Percentiles rank a stretch among this genome's conserved stretches.
These are phyloP conservation scores for Pipistrellus nathusii DNA, from an alignment of 2,797 vertebrate species.

Conservation along the genomic window DNA sequence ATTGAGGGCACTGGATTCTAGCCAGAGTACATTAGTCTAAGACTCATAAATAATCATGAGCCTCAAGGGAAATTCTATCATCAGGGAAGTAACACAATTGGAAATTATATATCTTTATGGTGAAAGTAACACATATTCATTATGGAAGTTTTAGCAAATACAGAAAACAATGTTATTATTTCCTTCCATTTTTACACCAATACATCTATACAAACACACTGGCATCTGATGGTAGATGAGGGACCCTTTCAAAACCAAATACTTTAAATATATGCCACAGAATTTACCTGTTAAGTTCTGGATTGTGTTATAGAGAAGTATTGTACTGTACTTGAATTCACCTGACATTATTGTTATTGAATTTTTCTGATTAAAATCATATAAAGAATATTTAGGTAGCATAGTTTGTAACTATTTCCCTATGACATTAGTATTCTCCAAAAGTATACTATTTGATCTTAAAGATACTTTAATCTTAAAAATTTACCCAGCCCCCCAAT, in stretches of 20 bases:
- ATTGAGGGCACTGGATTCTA: background rate
- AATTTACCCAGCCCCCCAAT: background rate
- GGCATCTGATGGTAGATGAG: background rate
- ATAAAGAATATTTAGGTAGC: background rate
- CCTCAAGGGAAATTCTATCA: background rate
- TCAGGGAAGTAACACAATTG: background rate
- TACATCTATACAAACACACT: background rate
- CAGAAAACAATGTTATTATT: background rate
- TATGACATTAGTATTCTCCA: background rate
- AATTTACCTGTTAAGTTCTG: background rate
- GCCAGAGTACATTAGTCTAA: background rate
- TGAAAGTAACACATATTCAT: constrained; percentile 15
- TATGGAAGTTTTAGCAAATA: constrained; percentile 5
- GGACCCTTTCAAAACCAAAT: background rate
- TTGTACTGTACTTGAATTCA: background rate
- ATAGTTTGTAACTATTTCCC: background rate
- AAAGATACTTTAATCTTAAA: background rate
- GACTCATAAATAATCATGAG: background rate
- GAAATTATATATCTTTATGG: constrained; percentile 32
- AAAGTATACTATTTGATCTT: background rate
- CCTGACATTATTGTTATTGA: background rate
- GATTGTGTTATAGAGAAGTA: background rate
- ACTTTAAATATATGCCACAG: background rate
- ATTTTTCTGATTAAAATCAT: constrained; percentile 22
- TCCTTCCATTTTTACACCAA: background rate